These are phyloP conservation scores for Phenganax marumi DNA, from an alignment of 92 coral and sea anemone species.

Conservation along the genomic window DNA sequence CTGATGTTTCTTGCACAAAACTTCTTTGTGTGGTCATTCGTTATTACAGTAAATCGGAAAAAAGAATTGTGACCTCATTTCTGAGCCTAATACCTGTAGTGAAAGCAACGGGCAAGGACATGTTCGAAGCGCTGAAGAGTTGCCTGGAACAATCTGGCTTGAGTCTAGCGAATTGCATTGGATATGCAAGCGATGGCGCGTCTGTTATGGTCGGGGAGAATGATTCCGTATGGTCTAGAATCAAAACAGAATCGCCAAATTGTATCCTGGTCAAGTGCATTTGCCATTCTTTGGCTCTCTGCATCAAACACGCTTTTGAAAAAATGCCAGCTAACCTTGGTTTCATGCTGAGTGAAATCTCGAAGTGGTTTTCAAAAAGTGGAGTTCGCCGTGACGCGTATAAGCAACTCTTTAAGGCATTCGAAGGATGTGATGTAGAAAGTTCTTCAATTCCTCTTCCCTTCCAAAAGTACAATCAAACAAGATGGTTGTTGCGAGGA, in stretches of 20 bases:
- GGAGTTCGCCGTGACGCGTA: neutral
- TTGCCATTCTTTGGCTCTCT: neutral
- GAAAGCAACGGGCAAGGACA: conserved; percentile 2
- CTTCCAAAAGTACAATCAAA: too few relatives aligned
- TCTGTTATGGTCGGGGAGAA: conserved; percentile 15
- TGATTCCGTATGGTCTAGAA: too few relatives aligned
- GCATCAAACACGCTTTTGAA: too few relatives aligned
- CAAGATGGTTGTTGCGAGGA: too few relatives aligned
- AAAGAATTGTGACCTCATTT: neutral
- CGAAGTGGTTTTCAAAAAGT: too few relatives aligned
- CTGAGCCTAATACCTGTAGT: conserved; percentile 14
- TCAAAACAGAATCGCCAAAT: too few relatives aligned
- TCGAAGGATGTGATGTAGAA: neutral
- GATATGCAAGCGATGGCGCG: conserved; percentile 19
- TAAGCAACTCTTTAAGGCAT: neutral
- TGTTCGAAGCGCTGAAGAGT: neutral
- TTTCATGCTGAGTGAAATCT: too few relatives aligned
- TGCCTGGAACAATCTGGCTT: neutral
- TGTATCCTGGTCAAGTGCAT: neutral
- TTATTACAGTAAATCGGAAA: neutral
- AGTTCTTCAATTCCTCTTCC: conserved; percentile 10
- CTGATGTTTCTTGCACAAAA: neutral
- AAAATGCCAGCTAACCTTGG: too few relatives aligned
- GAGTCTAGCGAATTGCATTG: neutral
- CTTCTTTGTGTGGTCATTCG: neutral